phyloP scores from a whole-genome alignment of 2,888 invertebrate genomes.

The Diadegma fenestrale region DNA sequence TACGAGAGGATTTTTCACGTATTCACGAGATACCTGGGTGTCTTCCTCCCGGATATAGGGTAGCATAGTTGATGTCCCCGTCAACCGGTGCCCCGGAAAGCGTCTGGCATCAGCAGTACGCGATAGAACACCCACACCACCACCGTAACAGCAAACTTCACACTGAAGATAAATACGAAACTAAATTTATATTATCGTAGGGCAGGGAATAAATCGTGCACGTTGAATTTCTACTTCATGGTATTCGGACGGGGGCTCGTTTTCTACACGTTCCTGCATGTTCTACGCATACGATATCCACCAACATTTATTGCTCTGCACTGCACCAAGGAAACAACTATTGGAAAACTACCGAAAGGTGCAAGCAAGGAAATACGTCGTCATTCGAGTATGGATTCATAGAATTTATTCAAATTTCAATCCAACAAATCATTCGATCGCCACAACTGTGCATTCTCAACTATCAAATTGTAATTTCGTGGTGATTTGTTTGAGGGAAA shows the following conservation, averaged over 20 bases:
- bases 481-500: background rate
- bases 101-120: constrained; percentile 37
- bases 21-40: constrained; percentile 53
- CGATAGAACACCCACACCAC: constrained; percentile 39
- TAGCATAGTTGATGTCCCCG: constrained; percentile 54
- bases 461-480: background rate
- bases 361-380: constrained; percentile 18
- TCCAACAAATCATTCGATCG: background rate
- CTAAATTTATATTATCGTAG: constrained; percentile 27
- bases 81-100: constrained; percentile 41
- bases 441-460: background rate
- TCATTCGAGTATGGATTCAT: constrained; percentile 2
- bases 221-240: constrained; percentile 31
- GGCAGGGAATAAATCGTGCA: constrained; percentile 16
- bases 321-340: constrained; percentile 4
- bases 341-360: constrained; percentile 8
- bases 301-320: constrained; percentile 8
- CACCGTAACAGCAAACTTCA: constrained; percentile 51
- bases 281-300: constrained; percentile 13
- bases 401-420: background rate
- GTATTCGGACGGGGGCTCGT: constrained; percentile 15
- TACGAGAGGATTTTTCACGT: constrained; percentile 33
- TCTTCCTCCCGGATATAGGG: constrained; percentile 63
- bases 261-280: constrained; percentile 13
- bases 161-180: constrained; percentile 51